Evolutionary conservation across 2,888 invertebrate species (phyloP).

Genomic region (Trissoscelio sp.): DNA sequence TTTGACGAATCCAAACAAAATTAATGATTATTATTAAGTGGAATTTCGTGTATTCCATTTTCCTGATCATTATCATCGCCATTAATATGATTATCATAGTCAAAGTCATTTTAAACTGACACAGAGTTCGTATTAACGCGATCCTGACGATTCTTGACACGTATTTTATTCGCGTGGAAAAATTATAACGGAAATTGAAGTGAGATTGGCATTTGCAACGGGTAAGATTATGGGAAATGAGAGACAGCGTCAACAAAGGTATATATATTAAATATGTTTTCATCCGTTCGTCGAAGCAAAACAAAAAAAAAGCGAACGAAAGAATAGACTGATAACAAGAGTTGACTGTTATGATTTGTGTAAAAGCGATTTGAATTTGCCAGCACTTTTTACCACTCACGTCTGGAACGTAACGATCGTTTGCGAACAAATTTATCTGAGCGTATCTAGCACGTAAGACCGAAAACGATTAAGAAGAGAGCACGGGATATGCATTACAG

Average conservation of each 20-base stretch:
- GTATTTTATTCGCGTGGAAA: conserved; percentile 14
- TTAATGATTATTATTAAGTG: too few species aligned
- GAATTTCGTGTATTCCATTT: too few species aligned
- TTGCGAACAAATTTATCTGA: conserved; percentile 34
- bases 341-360: conserved; percentile 1
- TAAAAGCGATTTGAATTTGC: not conserved
- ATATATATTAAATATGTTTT: conserved; percentile 30
- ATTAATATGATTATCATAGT: too few species aligned
- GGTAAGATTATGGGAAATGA: conserved; percentile 18
- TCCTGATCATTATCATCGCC: too few species aligned
- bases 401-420: conserved; percentile 28
- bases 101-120: not conserved
- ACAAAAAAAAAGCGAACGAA: conserved; percentile 1
- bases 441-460: conserved; percentile 16
- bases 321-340: conserved; percentile 23
- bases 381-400: conserved; percentile 6
- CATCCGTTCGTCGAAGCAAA: conserved; percentile 3
- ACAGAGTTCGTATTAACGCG: too few species aligned
- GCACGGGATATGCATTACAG: conserved; percentile 14
- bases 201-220: conserved; percentile 30
- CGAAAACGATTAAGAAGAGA: conserved; percentile 39
- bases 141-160: conserved; percentile 10
- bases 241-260: conserved; percentile 13
- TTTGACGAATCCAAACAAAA: too few species aligned
- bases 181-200: conserved; percentile 40